A percentile compares a stretch with the other conserved stretches of the same genome.
phyloP scores from a whole-genome alignment of 2,113 vertebrate genomes.

The Zapus hudsonius region DNA sequence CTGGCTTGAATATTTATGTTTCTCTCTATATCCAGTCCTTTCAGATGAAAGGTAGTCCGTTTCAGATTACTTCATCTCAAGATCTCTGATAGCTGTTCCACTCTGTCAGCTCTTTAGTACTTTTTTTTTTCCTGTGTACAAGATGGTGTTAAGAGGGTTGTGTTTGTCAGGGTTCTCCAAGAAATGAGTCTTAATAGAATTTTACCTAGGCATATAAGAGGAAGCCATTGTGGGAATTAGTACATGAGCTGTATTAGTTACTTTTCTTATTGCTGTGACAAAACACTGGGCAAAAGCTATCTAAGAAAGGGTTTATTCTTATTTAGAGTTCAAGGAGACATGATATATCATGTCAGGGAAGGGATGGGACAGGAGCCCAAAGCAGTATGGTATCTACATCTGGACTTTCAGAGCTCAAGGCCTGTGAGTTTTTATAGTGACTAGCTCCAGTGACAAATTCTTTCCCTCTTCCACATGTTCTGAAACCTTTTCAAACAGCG shows the following conservation, averaged over 20 bases:
- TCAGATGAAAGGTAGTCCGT: background rate
- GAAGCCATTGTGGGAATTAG: background rate
- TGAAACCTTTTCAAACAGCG: too few species aligned
- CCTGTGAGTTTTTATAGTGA: too few species aligned
- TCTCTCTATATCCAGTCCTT: background rate
- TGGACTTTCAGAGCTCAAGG: too few species aligned
- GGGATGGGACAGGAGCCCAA: too few species aligned
- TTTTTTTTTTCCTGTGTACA: background rate
- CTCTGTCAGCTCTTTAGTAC: background rate
- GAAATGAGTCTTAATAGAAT: background rate
- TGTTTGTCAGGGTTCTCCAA: background rate
- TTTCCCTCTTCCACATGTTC: too few species aligned
- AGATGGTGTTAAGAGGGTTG: background rate
- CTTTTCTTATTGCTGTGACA: background rate
- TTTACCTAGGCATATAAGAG: background rate
- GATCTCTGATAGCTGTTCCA: background rate
- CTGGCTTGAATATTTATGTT: slow-evolving; percentile 24
- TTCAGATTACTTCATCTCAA: slow-evolving; percentile 19
- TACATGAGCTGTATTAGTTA: background rate
- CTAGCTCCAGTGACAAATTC: too few species aligned
- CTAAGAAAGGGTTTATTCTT: background rate
- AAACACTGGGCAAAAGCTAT: background rate
- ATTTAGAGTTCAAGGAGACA: too few species aligned
- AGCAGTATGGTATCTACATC: too few species aligned
- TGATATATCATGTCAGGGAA: too few species aligned